Conservation (phyloP, 2,113 vertebrate species). For the Xerus inauris region DNA sequence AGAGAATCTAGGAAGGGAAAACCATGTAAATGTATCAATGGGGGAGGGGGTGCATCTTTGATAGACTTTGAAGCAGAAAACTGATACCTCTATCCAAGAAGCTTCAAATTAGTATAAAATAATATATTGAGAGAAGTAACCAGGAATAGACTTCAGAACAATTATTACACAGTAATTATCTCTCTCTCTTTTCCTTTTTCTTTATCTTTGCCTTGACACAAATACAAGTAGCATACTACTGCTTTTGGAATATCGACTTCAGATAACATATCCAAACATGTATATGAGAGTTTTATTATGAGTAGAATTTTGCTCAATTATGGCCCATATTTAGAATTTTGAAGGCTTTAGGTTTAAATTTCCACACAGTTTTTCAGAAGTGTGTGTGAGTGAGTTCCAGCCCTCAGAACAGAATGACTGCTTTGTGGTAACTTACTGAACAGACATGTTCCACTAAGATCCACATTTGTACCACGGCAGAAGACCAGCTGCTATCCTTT, state of each 20-base stretch:
- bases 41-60: neutral
- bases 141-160: neutral
- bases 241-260: conserved; percentile 21
- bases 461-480: conserved; percentile 43
- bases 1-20: neutral
- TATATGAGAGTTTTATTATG: neutral
- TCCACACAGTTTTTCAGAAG: conserved; percentile 50
- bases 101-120: conserved; percentile 12
- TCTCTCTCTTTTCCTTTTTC: neutral
- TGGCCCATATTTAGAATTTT: conserved; percentile 39
- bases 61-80: neutral
- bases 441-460: conserved; percentile 61
- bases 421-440: conserved; percentile 71
- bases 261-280: neutral
- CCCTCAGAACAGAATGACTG: conserved; percentile 65
- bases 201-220: neutral
- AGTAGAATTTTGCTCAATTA: conserved; percentile 60
- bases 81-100: neutral
- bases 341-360: conserved; percentile 48
- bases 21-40: neutral
- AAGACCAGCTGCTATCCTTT: conserved; percentile 67
- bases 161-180: too few species aligned
- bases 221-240: neutral
- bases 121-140: neutral
- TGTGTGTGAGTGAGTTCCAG: neutral